These are phyloP conservation scores for Hylia prasina DNA, from an alignment of 2,113 vertebrate species.

Conservation along the genomic window DNA sequence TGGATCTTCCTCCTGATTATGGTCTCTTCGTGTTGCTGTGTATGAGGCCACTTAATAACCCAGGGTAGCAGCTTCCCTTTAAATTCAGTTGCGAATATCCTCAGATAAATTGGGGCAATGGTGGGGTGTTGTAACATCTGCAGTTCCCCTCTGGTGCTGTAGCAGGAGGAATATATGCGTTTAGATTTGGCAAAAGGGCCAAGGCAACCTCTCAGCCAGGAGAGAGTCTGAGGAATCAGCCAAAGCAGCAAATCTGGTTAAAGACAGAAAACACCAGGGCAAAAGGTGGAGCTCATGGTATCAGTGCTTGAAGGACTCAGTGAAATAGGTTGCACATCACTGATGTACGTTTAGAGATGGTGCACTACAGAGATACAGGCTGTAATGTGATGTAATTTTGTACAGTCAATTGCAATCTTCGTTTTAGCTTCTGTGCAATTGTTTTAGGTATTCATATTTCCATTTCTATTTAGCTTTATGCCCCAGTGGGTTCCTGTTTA, in stretches of 20 bases:
- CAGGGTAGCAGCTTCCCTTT: background rate
- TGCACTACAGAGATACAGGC: fast-evolving
- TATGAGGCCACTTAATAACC: background rate
- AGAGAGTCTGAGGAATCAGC: background rate
- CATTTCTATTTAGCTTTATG: background rate
- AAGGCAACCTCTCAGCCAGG: fast-evolving
- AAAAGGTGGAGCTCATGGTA: background rate
- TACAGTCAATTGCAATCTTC: background rate
- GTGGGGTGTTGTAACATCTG: background rate
- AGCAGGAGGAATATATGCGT: fast-evolving
- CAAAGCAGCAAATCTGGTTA: background rate
- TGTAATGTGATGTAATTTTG: background rate
- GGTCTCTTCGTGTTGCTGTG: background rate
- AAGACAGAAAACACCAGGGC: background rate
- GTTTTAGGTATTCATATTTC: background rate
- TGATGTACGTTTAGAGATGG: background rate
- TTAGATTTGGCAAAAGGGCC: background rate
- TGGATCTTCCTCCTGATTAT: background rate
- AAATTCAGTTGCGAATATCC: background rate
- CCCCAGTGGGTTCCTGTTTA: background rate
- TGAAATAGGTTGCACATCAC: background rate
- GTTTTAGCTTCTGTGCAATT: background rate
- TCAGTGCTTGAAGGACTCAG: background rate
- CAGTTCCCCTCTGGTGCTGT: background rate
- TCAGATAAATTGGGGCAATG: background rate